These are phyloP conservation scores for Heliconius hermathena DNA, from an alignment of 1,140 invertebrate genomes.

Conservation along the genomic window DNA sequence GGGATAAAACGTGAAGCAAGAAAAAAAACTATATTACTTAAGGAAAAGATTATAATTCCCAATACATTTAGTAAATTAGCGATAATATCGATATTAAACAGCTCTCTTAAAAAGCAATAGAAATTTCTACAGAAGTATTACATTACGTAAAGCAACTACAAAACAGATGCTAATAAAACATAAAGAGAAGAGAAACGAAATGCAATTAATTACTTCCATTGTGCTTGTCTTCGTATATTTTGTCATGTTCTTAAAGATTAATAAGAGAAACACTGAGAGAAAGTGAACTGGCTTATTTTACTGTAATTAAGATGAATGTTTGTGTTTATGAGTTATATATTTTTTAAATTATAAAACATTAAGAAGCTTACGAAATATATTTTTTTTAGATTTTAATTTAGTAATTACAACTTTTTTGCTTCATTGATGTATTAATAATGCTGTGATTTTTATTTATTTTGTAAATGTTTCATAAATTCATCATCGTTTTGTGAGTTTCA, in stretches of 20 bases:
- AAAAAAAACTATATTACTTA: no score
- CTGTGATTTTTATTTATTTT: background rate
- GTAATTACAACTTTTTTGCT: background rate
- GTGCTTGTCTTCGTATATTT: conserved; percentile 31
- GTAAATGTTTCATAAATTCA: background rate
- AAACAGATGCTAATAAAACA: conserved; percentile 19
- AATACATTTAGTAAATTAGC: background rate
- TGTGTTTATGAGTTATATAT: conserved; percentile 26
- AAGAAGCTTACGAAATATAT: background rate
- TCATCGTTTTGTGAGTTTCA: background rate
- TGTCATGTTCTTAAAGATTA: conserved; percentile 39
- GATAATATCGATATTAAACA: background rate
- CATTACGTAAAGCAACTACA: conserved; percentile 7
- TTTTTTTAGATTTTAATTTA: background rate
- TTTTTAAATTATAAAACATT: background rate
- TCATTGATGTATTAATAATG: no score
- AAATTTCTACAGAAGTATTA: background rate
- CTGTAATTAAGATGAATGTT: conserved; percentile 53
- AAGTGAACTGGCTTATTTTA: conserved; percentile 69
- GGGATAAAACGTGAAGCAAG: no score
- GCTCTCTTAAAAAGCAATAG: background rate
- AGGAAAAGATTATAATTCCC: background rate
- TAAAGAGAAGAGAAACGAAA: conserved; percentile 33
- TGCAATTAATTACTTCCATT: conserved; percentile 35
- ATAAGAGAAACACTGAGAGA: conserved; percentile 62